Evolutionary conservation across 2,113 vertebrate species (phyloP).

Genomic region (Heterotis niloticus): DNA sequence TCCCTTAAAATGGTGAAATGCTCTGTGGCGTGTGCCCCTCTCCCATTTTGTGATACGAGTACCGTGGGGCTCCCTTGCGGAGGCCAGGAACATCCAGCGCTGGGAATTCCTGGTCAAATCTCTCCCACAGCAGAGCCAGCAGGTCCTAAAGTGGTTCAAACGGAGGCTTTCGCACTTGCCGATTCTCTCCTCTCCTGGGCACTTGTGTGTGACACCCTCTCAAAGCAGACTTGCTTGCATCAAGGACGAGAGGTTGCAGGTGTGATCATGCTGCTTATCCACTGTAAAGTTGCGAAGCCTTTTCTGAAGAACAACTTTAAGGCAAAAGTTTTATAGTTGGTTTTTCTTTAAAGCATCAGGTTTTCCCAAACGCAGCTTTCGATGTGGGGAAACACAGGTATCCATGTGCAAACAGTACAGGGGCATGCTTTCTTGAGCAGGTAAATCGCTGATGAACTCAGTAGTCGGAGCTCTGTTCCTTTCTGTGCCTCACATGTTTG

Average conservation of each 20-base stretch:
- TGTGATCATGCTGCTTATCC: slow-evolving; percentile 5
- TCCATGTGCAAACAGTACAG: slow-evolving; percentile 18
- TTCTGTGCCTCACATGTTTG: slow-evolving; percentile 18
- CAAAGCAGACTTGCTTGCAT: neutral
- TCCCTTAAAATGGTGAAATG: slow-evolving; percentile 17
- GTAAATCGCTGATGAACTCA: slow-evolving; percentile 8
- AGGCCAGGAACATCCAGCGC: neutral
- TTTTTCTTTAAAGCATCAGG: slow-evolving; percentile 4
- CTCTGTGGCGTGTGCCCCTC: neutral
- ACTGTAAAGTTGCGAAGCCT: neutral
- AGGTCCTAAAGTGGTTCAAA: slow-evolving; percentile 15
- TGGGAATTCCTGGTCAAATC: slow-evolving; percentile 35
- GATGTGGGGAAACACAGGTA: neutral
- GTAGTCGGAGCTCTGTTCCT: slow-evolving; percentile 14
- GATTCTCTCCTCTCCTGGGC: slow-evolving; percentile 15
- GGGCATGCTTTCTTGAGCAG: neutral
- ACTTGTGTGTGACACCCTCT: neutral
- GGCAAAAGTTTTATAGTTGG: neutral
- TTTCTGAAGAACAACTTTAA: neutral
- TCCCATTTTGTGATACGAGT: neutral
- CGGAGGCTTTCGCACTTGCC: neutral
- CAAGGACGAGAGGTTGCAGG: neutral
- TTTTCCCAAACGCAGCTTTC: slow-evolving; percentile 20
- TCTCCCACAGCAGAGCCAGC: slow-evolving; percentile 23
- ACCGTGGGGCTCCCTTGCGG: neutral